Percentiles rank a stretch among this genome's conserved stretches.
phyloP scores from a whole-genome alignment of 2,113 vertebrate genomes.

The Callorhinus ursinus region DNA sequence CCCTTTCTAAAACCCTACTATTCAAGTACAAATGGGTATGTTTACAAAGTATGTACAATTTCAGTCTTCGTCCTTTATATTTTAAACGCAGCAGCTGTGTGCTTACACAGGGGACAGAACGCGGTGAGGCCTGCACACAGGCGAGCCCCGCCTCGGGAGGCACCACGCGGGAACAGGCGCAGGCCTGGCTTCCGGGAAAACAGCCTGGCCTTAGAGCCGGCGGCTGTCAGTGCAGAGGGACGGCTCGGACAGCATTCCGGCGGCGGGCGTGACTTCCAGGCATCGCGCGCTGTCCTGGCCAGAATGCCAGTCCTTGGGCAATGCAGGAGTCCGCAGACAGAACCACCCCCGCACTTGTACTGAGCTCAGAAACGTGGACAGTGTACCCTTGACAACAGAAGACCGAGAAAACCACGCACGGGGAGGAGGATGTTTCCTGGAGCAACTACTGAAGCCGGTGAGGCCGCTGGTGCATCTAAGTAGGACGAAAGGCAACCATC shows the following conservation, averaged over 20 bases:
- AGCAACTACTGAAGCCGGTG: neutral
- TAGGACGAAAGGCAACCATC: neutral
- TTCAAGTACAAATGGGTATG: constrained; percentile 72
- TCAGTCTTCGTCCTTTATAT: constrained; percentile 26
- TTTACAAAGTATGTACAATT: constrained; percentile 79
- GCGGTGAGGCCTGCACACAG: rapidly evolving
- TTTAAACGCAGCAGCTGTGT: neutral
- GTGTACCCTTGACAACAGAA: neutral
- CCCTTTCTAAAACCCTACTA: constrained; percentile 66
- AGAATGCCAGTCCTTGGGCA: neutral
- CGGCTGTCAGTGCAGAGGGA: rapidly evolving
- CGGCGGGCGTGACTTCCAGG: neutral
- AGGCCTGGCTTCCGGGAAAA: neutral
- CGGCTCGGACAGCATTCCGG: neutral
- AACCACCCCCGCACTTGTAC: neutral
- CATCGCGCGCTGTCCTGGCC: rapidly evolving
- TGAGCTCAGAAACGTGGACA: neutral
- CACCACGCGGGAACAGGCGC: neutral
- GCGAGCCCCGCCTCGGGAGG: neutral
- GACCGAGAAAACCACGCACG: neutral
- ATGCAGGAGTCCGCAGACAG: neutral
- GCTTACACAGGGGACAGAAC: neutral
- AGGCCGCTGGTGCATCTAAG: neutral
- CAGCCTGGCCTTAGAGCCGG: neutral
- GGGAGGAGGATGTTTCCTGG: neutral